phyloP scores from a whole-genome alignment of 2,888 invertebrate genomes.

The Selenia dentaria region DNA sequence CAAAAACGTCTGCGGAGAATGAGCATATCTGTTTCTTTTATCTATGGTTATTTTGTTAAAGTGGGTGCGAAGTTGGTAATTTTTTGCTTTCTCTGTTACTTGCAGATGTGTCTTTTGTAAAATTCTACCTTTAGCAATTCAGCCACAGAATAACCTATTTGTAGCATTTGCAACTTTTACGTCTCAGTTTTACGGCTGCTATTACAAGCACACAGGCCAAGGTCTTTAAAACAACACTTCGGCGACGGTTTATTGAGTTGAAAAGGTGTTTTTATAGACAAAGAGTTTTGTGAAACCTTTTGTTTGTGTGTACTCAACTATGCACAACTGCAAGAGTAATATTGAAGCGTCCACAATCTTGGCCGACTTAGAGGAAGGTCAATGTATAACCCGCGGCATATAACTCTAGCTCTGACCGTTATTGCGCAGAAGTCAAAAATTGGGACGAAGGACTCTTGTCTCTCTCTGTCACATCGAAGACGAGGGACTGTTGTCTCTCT shows the following conservation, averaged over 20 bases:
- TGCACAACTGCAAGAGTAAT: neutral
- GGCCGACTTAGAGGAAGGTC: slow-evolving; percentile 7
- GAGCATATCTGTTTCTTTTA: slow-evolving; percentile 13
- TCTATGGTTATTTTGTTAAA: slow-evolving; percentile 32
- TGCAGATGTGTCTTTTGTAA: slow-evolving; percentile 32
- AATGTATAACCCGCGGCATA: too few species aligned
- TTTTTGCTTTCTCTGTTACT: slow-evolving; percentile 13
- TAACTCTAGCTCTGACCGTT: too few species aligned
- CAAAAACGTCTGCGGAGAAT: slow-evolving; percentile 35
- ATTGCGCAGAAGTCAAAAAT: too few species aligned
- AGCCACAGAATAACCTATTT: too few species aligned
- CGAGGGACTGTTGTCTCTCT: too few species aligned
- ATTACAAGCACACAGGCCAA: slow-evolving; percentile 4
- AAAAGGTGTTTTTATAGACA: slow-evolving; percentile 15
- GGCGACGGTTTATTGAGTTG: slow-evolving; percentile 3
- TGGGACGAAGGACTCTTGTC: too few species aligned
- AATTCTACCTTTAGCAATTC: slow-evolving; percentile 11
- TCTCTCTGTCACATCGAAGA: too few species aligned
- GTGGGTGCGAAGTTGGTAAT: slow-evolving; percentile 43
- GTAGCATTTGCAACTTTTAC: slow-evolving; percentile 16
- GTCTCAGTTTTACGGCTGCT: slow-evolving; percentile 9
- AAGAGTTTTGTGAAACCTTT: slow-evolving; percentile 17
- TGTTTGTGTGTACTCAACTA: slow-evolving; percentile 9
- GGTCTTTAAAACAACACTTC: slow-evolving; percentile 10
- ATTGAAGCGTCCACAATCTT: slow-evolving; percentile 3